phyloP scores from a whole-genome alignment of 2,797 vertebrate species.

The Yasuhikotakia modesta region DNA sequence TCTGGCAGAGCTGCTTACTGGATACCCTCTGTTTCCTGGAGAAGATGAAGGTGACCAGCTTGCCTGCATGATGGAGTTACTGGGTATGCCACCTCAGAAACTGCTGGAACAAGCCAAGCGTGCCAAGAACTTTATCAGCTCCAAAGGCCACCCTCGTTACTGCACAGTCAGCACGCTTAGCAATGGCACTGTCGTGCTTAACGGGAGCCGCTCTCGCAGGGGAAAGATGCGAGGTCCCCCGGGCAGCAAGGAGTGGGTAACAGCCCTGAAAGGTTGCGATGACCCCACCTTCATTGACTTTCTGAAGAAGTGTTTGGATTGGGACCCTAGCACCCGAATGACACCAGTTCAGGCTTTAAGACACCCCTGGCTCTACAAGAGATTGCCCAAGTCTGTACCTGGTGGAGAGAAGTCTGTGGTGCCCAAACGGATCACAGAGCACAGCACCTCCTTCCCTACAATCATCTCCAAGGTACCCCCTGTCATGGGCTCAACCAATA shows the following conservation, averaged over 20 bases:
- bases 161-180: conserved; percentile 85
- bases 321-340: conserved; percentile 90
- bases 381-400: conserved; percentile 80
- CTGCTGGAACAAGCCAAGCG: conserved; percentile 92
- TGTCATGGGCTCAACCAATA: conserved; percentile 78
- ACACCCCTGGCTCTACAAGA: conserved; percentile 93
- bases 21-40: conserved; percentile 93
- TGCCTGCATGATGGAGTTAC: conserved; percentile 95
- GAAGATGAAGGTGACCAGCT: conserved; percentile 96
- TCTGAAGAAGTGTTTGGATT: conserved; percentile 94
- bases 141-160: conserved; percentile 96
- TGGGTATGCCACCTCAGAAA: conserved; percentile 92
- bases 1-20: conserved; percentile 93
- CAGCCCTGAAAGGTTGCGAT: conserved; percentile 90
- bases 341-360: conserved; percentile 90
- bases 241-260: conserved; percentile 90
- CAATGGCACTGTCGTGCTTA: conserved; percentile 85
- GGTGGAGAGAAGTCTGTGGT: conserved; percentile 80
- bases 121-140: conserved; percentile 96
- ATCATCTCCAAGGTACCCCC: conserved; percentile 87
- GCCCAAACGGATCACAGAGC: conserved; percentile 81
- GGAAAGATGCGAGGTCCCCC: conserved; percentile 92
- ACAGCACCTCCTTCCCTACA: conserved; percentile 87
- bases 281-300: conserved; percentile 93
- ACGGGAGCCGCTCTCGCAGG: conserved; percentile 86